These are phyloP conservation scores for Amblyornis subalaris DNA, from an alignment of 2,113 vertebrate species.

Conservation along the genomic window DNA sequence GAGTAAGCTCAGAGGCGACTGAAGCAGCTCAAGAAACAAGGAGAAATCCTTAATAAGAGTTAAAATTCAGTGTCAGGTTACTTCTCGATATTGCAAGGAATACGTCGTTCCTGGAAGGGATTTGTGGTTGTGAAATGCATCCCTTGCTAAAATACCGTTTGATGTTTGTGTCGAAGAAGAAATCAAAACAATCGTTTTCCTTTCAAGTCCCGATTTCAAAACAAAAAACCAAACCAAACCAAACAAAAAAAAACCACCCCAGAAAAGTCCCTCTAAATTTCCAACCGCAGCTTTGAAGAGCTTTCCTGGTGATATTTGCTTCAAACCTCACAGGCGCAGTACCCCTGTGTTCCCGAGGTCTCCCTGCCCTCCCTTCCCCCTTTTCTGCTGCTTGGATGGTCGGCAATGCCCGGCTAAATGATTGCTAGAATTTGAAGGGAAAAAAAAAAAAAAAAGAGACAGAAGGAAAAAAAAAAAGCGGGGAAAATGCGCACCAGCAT, in stretches of 20 bases:
- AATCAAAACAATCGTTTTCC: neutral
- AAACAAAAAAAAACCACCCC: neutral
- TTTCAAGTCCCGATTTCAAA: conserved; percentile 3
- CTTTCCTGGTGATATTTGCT: neutral
- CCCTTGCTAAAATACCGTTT: conserved; percentile 6
- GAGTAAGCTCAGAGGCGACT: neutral
- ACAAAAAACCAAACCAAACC: neutral
- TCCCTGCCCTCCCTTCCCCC: neutral
- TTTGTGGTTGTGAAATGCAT: neutral
- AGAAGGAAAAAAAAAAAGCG: neutral
- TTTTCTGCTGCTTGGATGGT: neutral
- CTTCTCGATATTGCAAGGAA: neutral
- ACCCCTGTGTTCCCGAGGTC: neutral
- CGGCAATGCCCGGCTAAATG: neutral
- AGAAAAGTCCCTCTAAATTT: neutral
- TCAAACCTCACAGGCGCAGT: neutral
- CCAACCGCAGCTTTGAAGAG: neutral
- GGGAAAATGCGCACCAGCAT: neutral
- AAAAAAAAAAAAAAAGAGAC: neutral
- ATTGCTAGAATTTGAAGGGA: conserved; percentile 1
- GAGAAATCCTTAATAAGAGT: neutral
- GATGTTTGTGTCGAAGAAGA: neutral
- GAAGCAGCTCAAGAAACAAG: neutral
- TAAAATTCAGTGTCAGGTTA: neutral
- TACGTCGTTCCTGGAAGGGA: neutral